Evolutionary conservation across 23 tunicate species (phyloP), one percentile per base, ranked within the genome.

Genomic region (Corella eumyota): DNA sequence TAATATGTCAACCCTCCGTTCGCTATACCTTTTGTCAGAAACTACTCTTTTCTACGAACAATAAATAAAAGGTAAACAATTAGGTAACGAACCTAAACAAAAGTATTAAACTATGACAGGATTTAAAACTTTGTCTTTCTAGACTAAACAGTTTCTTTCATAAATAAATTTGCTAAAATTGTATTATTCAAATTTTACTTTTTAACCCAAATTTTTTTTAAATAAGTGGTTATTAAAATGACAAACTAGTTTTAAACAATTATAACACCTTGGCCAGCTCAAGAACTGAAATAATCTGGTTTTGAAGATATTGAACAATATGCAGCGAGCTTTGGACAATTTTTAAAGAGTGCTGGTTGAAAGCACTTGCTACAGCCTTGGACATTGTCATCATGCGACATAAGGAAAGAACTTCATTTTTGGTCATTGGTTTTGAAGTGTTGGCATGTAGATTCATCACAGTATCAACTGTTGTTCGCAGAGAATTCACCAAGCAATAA

Each of bases 1-100:
- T 15, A 88, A 49, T 19, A 88, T 88, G 48, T 88, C 96, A 46
- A 88, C 34, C 36, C 88, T 60, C 4, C 85, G 65, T 33, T 78
- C 83, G 69, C 96, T 88, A 81, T 88, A 88, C 36, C 70, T 75
- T 49, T 78, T 78, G 58, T 88, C 96, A 1, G 80, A 52, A 20
- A 67, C 68, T 9, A 79, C 75, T 56, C 75, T 53, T 61, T 62
- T 78, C 80, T 81, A 25, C 3, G 46, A 30, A 27, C n/a, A 25
- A 36, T 17, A 64, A 51, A 40, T 7, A 9, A 31, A 11, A 9
- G 15, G 6, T 20, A 11, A 11, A 53, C 22, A 20, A 53, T 53
- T 53, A 19, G 6, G 6, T 53, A 11, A 53, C 15, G 25, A 53
- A 6, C 15, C 22, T 11, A 19, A 53, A 53, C 21, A n/a, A n/a